Conservation (phyloP, 2,888 invertebrate species). For the Bellardia pandia region DNA sequence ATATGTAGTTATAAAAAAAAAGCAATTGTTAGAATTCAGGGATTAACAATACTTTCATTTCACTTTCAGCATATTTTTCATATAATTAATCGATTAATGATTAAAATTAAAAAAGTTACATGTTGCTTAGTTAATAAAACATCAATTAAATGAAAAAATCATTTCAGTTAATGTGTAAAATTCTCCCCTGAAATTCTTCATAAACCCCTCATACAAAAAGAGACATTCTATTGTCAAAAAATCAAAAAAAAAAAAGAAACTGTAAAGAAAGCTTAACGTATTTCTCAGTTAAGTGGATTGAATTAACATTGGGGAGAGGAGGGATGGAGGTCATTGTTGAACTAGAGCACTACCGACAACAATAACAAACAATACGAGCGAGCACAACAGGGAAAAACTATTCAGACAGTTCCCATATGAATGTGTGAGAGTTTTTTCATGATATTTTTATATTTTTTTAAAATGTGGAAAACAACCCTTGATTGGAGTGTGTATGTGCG, state of each 20-base stretch:
- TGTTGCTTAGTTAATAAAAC: background rate
- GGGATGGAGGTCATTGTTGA: conserved; percentile 31
- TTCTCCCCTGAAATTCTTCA: background rate
- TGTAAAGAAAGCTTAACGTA: conserved; percentile 4
- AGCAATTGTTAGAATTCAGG: background rate
- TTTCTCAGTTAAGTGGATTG: background rate
- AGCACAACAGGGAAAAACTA: background rate
- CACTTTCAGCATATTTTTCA: background rate
- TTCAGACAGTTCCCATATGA: conserved; percentile 22
- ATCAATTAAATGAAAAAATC: background rate
- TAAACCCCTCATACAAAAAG: conserved; percentile 10
- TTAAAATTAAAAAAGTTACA: background rate
- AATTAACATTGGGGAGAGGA: background rate
- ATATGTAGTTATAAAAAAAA: background rate
- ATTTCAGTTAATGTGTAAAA: background rate
- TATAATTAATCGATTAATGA: background rate
- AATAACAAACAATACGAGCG: background rate
- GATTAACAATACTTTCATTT: background rate
- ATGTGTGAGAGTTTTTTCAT: conserved; percentile 41
- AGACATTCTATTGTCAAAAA: background rate
- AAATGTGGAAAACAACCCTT: conserved; percentile 37
- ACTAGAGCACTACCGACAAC: background rate
- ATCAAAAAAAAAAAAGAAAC: background rate
- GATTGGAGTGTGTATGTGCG: background rate
- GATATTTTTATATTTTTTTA: background rate